These are phyloP conservation scores for Mormyrops attenuatus DNA, from an alignment of 2,797 vertebrate genomes.

Conservation along the genomic window DNA sequence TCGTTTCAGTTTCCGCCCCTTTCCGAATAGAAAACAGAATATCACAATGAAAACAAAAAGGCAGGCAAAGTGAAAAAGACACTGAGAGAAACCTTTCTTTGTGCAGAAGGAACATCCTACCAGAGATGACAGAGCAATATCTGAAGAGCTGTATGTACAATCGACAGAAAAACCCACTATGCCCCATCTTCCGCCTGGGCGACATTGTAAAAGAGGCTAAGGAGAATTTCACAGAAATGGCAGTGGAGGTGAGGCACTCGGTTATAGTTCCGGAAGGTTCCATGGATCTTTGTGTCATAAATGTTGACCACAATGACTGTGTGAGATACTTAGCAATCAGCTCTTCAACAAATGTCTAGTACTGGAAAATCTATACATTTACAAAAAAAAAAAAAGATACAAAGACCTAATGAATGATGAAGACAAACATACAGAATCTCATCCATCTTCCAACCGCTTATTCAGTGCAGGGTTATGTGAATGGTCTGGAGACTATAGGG, in stretches of 20 bases:
- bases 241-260: conserved; percentile 64
- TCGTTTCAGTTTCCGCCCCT: background rate
- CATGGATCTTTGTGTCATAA: background rate
- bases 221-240: conserved; percentile 70
- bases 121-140: conserved; percentile 58
- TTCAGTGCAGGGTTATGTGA: background rate
- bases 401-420: background rate
- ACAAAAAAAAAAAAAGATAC: background rate
- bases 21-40: background rate
- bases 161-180: conserved; percentile 52
- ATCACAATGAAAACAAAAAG: background rate
- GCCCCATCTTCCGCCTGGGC: conserved; percentile 78
- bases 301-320: background rate
- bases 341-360: background rate
- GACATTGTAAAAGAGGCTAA: conserved; percentile 67
- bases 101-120: conserved; percentile 72
- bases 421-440: background rate
- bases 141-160: conserved; percentile 62
- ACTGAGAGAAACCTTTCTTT: background rate
- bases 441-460: background rate
- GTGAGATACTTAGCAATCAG: background rate
- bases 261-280: background rate
- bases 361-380: background rate
- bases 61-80: background rate
- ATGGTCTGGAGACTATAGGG: background rate